Evolutionary conservation across 2,797 vertebrate species (phyloP).

Genomic region (Distichodus sexfasciatus): DNA sequence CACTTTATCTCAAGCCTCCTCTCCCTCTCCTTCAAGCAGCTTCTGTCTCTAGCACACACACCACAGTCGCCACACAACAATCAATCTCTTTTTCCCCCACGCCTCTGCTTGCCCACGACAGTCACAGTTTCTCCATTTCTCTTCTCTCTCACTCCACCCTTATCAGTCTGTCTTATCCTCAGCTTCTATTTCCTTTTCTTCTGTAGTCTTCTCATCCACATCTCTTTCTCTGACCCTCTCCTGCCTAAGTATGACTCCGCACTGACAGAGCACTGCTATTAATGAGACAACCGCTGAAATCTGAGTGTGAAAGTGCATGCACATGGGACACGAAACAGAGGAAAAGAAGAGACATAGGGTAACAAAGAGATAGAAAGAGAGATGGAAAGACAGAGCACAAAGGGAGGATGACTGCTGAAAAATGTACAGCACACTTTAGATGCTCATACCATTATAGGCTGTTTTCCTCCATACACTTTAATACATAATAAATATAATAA

Average conservation of each 20-base stretch:
- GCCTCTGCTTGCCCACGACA: not conserved
- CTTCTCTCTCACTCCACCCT: not conserved
- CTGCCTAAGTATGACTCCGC: slow-evolving; percentile 23
- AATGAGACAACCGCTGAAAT: no score
- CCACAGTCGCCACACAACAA: not conserved
- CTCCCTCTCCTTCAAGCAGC: not conserved
- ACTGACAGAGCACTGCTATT: slow-evolving; percentile 36
- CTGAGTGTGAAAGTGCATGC: not conserved
- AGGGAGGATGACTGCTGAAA: not conserved
- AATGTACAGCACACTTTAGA: not conserved
- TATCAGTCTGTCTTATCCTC: no score
- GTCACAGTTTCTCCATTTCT: not conserved
- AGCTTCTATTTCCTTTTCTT: not conserved
- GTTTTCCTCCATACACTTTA: not conserved
- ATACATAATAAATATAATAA: not conserved
- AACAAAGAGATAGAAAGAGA: not conserved
- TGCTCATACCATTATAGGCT: not conserved
- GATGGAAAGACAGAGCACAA: not conserved
- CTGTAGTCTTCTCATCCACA: not conserved
- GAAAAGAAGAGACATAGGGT: not conserved
- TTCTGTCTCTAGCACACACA: not conserved
- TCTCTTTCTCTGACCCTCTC: not conserved
- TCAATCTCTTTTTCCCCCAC: not conserved
- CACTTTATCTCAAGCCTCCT: not conserved
- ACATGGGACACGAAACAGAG: not conserved